Evolutionary conservation across 2,888 invertebrate genomes (phyloP), one percentile per base, ranked within the genome.

Genomic region (Rhagonycha lutea): DNA sequence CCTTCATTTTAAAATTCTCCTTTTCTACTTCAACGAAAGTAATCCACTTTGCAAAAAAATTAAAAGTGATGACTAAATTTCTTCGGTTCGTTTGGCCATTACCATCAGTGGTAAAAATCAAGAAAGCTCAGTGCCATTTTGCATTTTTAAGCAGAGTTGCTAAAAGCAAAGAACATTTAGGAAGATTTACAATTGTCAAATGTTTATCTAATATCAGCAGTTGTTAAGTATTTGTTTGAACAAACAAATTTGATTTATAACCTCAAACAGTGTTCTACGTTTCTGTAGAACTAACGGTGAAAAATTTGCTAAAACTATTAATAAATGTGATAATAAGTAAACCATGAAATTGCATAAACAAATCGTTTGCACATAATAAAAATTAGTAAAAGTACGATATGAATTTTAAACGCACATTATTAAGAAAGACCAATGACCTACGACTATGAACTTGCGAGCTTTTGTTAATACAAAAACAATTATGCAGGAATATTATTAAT

Each of bases 391-490:
- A 65, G 63, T 65, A 65, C 24, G 63, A 65, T 72, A 65, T 68
- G 65, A 77, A 24, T 68, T 68, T 47, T 68, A 26, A 23, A 47
- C 69, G 32, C 24, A 68, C 12, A 68, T 68, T 18, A 77, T n/a
- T 70, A 69, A 23, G 62, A 14, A 14, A 72, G 72, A 72, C 72
- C 72, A 72, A 72, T 65, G 72, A 72, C 72, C 72, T 72, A 72
- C 14, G 72, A 67, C 18, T 70, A 70, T 70, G 61, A 61, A 61
- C 61, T 70, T 70, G n/a, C n/a, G 47, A 47, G 81, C 82, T 82
- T 67, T 83, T 82, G 81, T 83, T 83, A 83, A 82, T 83, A 82
- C 74, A 82, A 81, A 80, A 82, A 83, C 83, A 83, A 83, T 83
- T 83, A 83, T 81, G 81, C 82, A 81, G 82, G 81, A 83, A 83